These are phyloP conservation scores for Spisula solida DNA, from an alignment of 2,888 invertebrate species.

Conservation along the genomic window DNA sequence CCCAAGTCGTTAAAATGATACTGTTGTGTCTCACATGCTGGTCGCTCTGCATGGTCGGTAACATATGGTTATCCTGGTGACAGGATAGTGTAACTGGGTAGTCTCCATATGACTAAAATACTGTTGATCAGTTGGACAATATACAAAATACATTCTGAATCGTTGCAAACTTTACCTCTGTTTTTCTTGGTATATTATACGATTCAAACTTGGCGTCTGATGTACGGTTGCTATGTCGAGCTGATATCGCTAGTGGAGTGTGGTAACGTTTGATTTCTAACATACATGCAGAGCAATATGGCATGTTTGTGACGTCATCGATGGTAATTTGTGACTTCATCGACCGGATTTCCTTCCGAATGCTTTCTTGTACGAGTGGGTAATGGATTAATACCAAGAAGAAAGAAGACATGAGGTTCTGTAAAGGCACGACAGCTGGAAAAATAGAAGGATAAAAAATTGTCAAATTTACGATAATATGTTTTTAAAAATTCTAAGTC, in stretches of 20 bases:
- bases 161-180: slow-evolving; percentile 62
- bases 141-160: too few species aligned
- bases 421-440: slow-evolving; percentile 74
- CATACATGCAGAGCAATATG: slow-evolving; percentile 78
- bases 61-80: too few species aligned
- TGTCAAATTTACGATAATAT: too few species aligned
- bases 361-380: slow-evolving; percentile 75
- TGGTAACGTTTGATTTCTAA: slow-evolving; percentile 78
- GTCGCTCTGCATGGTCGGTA: too few species aligned
- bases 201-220: slow-evolving; percentile 72
- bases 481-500: too few species aligned
- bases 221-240: slow-evolving; percentile 78
- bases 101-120: too few species aligned
- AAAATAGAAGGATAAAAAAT: slow-evolving; percentile 34
- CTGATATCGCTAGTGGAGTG: slow-evolving; percentile 79
- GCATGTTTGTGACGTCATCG: slow-evolving; percentile 69
- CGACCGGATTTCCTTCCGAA: slow-evolving; percentile 74
- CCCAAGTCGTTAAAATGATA: too few species aligned
- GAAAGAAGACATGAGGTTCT: slow-evolving; percentile 72
- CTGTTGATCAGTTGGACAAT: too few species aligned
- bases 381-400: slow-evolving; percentile 75
- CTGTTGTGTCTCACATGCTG: too few species aligned
- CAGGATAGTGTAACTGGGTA: too few species aligned
- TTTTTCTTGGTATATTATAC: slow-evolving; percentile 73
- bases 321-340: slow-evolving; percentile 61